These are phyloP conservation scores for Decapterus maruadsi DNA, from an alignment of 2,797 vertebrate species.

Conservation along the genomic window DNA sequence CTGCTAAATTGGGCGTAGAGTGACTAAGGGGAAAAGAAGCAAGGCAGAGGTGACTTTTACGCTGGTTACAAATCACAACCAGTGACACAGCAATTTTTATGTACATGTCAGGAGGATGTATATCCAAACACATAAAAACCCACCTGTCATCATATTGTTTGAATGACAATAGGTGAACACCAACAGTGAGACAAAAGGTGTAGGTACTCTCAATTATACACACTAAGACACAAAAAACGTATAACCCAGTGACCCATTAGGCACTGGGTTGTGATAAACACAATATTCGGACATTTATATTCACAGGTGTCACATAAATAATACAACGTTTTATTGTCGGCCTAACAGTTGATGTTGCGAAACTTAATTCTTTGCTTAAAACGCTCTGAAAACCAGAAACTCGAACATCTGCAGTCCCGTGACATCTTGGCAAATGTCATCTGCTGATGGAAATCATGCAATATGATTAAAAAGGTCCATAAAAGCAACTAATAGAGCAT, in stretches of 20 bases:
- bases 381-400: neutral
- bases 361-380: neutral
- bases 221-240: neutral
- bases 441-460: neutral
- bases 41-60: conserved; percentile 74
- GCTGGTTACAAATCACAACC: conserved; percentile 44
- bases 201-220: neutral
- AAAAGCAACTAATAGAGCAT: neutral
- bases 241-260: neutral
- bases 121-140: conserved; percentile 2
- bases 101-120: conserved; percentile 16
- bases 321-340: neutral
- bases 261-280: too few relatives aligned
- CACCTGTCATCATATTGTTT: conserved; percentile 17
- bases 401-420: neutral
- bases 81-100: conserved; percentile 70
- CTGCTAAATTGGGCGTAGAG: conserved; percentile 72
- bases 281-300: neutral
- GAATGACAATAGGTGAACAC: neutral
- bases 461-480: neutral
- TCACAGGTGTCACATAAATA: too few relatives aligned
- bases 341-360: neutral
- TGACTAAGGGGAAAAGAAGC: conserved; percentile 76
- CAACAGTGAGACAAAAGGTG: neutral
- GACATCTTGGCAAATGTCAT: neutral